Evolutionary conservation across 2,888 invertebrate genomes (phyloP), one percentile per base, ranked within the genome.

Genomic region (Torymus texanus): DNA sequence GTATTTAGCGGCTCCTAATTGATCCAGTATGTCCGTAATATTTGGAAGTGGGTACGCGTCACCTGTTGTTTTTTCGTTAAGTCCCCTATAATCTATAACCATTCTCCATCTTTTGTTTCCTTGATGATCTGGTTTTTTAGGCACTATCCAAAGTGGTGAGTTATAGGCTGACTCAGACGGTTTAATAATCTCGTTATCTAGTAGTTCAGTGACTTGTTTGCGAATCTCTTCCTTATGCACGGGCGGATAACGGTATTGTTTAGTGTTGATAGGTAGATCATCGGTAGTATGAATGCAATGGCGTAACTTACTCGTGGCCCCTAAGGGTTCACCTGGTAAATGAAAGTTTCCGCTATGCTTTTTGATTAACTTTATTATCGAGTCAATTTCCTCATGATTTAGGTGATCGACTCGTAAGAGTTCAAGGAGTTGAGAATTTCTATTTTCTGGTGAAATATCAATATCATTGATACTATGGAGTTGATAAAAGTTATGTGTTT

Each of bases 241-340:
- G 12, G 24, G 56, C 0, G 68, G 68, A 2, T 58, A 13, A 4
- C 68, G 21, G 29, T 68, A 68, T 29, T 56, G 58, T 50, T 24
- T 12, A 11, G 11, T 14, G 13, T 58, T 41, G 1, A 58, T 14
- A 1, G 58, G 70, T 4, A 41, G 21, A 18, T 73, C 14, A 13
- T 73, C 73, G 16, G 53, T 62, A 2, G 62, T 62, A 0, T 58
- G 59, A 3, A 71, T 71, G 21, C n/a, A 29, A 14, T 71, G 71
- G 3, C 21, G 61, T 8, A 73, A 2, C 0, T 13, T 13, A 1
- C 0, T 11, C 0, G 53, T 73, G 18, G 10, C 1, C 3, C 29
- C 18, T 0, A 73, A n/a, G 18, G 29, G n/a, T 3, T 73, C 73
- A 2, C 73, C 73, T n/a, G 50, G 21, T 2, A 73, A 0, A 11